Evolutionary conservation across 1,140 invertebrate genomes (phyloP), one percentile per base, ranked within the genome.

Genomic region (Lucilia cuprina): DNA sequence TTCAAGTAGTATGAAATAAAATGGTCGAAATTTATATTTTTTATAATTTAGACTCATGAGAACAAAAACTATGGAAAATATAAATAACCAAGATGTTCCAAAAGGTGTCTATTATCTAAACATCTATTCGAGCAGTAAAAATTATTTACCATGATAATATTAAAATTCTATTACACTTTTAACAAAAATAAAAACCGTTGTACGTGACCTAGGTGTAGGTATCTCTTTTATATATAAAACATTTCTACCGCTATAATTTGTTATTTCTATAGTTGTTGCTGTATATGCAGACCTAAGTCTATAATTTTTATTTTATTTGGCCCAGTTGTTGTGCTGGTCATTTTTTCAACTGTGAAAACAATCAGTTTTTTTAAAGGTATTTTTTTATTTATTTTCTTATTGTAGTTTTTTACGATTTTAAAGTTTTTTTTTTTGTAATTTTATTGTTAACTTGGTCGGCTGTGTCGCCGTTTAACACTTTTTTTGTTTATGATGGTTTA

Each of bases 201-300:
- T 41, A 41, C 41, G 41, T 41, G 41, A 41, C 41, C 41, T 41
- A 5, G 41, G 41, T 41, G 41, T 41, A 41, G 14, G 13, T 17
- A 60, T 60, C n/a, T n/a, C 55, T 60, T 60, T 60, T 60, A 60
- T 60, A 17, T n/a, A 60, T 12, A 60, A 60, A 60, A 41, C 10
- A n/a, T 60, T 60, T 60, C 55, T 60, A n/a, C 55, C 55, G n/a
- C 55, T 60, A 60, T 60, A 60, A 60, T 60, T 60, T 60, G 55
- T 60, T 17, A 5, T 41, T 41, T 41, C 41, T 41, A 10, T 8
- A 8, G 10, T 41, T 41, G 41, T 41, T 41, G 41, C 10, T 41
- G 41, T 41, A 3, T 41, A 41, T 41, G 41, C 41, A 41, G 41
- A 41, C 41, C 14, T 60, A 60, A 60, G 55, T n/a, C 55, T 60